Base-by-base conservation (phyloP, 2,113 vertebrate species). In the Psittacula cyanocephala region DNA sequence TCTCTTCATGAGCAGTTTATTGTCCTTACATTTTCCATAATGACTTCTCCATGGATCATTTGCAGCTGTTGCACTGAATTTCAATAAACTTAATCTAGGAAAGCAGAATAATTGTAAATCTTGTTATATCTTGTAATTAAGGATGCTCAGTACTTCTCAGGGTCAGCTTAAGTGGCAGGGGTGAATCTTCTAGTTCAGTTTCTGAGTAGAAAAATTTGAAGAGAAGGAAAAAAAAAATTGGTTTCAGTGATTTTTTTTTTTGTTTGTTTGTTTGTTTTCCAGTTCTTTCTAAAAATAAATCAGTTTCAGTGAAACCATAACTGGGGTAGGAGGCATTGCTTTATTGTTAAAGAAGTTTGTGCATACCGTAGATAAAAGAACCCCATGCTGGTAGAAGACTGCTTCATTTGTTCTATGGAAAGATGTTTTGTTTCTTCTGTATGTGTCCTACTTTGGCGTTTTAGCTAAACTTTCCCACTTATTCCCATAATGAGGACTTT, bases 201-300 rank as follows among this genome's bases (percentile, higher is more conserved):
- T 92, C 43, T 39, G 27, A 78, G 63, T 9, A 63, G 28, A 75
- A 69, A 44, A 39, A 50, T 19, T 69, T n/a, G 53, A 63, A 23
- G 9, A 20, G 9, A 33, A 25, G 4, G 7, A 28, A 15, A 10
- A 35, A 27, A 39, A 9, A 60, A 35, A 41, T 41, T 2, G 0
- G 4, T 35, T 70, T 50, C 22, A 35, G 33, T 23, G 13, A n/a
- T n/a, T 59, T 33, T 33, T 59, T 33, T 33, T 55, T 17, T 55
- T n/a, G 9, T 33, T 49, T 57, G 22, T 57, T n/a, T 33, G 33
- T 19, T 57, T 46, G 6, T 43, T 50, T 49, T 25, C 22, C 57
- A 24, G 33, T 15, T 35, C 13, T 59, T n/a, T 23, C 57, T n/a
- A 24, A 17, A 12, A 43, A 13, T 39, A 31, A 12, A 52, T 44